Base-by-base conservation (phyloP, 2,888 invertebrate species). In the Chironomus tentans region DNA sequence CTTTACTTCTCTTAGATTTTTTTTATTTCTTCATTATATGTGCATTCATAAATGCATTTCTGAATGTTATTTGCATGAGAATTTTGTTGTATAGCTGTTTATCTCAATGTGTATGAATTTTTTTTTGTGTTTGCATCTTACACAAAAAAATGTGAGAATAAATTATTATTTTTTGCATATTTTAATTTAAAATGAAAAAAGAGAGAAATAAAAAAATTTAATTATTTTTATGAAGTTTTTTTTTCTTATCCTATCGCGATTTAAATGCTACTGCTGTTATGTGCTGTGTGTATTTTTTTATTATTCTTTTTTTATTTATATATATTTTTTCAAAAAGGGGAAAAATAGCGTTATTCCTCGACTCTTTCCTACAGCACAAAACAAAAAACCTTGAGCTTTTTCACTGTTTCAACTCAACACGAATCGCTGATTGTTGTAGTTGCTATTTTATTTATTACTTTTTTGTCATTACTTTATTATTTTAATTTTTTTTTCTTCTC, bases 391-490 rank as follows among this genome's bases (percentile, higher is more conserved):
- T 72, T 72, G 72, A 72, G 28, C 7, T 72, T 61, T 72, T 56
- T 48, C 24, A 61, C 28, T 48, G 56, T 56, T 56, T 18, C 15
- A 56, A 24, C 61, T 62, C 28, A 72, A 72, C 72, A 72, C 61
- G 72, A 72, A 72, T 72, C 38, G 72, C 61, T 72, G 61, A 72
- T 72, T 72, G 72, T 72, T 71, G 72, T 72, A 38, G 72, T 61
- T 62, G 62, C 62, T 61, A 28, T 72, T 62, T 72, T 72, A 62
- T 62, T 72, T 72, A 72, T 61, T 72, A 38, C 62, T 70, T 70
- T 70, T 70, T 72, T 72, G 61, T 72, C 62, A 62, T 72, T 62
- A 72, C 62, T 72, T 62, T 62, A 62, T 72, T 72, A 72, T 72
- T 72, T 56, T 72, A 22, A 62, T 50, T 62, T 72, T 72, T n/a